Conservation (phyloP, 1,140 invertebrate genomes). For the Spodoptera frugiperda region DNA sequence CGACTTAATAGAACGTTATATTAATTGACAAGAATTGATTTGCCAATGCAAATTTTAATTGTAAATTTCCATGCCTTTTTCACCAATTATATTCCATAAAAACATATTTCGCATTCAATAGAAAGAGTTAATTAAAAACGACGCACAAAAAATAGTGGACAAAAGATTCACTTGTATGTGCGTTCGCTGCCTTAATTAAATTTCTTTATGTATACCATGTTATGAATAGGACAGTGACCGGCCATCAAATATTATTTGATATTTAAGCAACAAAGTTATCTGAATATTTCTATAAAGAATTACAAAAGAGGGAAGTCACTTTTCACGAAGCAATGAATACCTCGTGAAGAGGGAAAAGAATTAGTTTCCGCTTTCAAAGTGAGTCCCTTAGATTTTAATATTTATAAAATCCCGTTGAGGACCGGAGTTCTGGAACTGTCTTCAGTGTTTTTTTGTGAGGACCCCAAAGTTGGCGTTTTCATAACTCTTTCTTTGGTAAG, state of each 20-base stretch:
- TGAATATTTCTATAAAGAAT: slow-evolving; percentile 34
- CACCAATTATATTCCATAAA: slow-evolving; percentile 28
- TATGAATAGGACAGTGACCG: slow-evolving; percentile 9
- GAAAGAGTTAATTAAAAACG: slow-evolving; percentile 27
- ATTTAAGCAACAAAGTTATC: slow-evolving; percentile 30
- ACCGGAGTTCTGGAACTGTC: slow-evolving; percentile 72
- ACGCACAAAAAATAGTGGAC: slow-evolving; percentile 2
- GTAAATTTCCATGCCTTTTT: slow-evolving; percentile 18
- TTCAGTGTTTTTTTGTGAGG: slow-evolving; percentile 66
- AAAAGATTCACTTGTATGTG: slow-evolving; percentile 1
- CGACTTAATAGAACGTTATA: slow-evolving; percentile 61
- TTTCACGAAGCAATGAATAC: slow-evolving; percentile 53
- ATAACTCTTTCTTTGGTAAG: slow-evolving; percentile 78
- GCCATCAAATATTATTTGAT: not conserved
- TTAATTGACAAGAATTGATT: slow-evolving; percentile 63
- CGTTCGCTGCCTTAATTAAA: slow-evolving; percentile 37
- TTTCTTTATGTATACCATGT: slow-evolving; percentile 31
- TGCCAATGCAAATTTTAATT: slow-evolving; percentile 39
- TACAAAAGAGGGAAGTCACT: slow-evolving; percentile 38
- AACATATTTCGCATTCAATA: not conserved
- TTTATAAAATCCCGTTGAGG: slow-evolving; percentile 76
- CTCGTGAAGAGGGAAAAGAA: slow-evolving; percentile 60
- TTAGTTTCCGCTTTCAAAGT: slow-evolving; percentile 64
- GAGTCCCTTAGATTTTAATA: slow-evolving; percentile 72
- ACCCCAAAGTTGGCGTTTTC: slow-evolving; percentile 79